phyloP scores from a whole-genome alignment of 2,113 vertebrate genomes.

The Oncorhynchus kisutch region DNA sequence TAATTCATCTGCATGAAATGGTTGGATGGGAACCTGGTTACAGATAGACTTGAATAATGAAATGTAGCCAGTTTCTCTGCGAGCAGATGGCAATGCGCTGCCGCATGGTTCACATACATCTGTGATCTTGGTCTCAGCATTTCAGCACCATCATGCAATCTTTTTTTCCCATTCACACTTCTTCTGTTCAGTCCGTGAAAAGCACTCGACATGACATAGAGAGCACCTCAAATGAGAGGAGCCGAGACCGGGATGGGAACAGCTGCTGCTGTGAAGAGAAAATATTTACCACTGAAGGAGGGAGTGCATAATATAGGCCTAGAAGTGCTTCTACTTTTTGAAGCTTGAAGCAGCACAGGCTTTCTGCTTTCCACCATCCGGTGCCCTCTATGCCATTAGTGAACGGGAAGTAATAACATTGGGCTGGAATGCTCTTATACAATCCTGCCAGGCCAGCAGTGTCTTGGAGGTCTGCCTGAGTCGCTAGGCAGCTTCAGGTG shows the following conservation, averaged over 20 bases:
- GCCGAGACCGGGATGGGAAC: slow-evolving; percentile 21
- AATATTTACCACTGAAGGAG: slow-evolving; percentile 55
- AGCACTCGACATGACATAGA: slow-evolving; percentile 48
- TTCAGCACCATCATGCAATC: slow-evolving; percentile 47
- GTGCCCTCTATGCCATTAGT: slow-evolving; percentile 53
- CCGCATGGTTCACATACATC: slow-evolving; percentile 30
- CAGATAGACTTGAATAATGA: not conserved
- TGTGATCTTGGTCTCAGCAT: slow-evolving; percentile 18
- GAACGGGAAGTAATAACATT: slow-evolving; percentile 51
- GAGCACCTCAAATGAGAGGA: slow-evolving; percentile 31
- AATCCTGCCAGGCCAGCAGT: slow-evolving; percentile 22
- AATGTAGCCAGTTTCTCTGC: not conserved
- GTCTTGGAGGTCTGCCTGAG: slow-evolving; percentile 23
- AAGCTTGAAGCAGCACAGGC: slow-evolving; percentile 34
- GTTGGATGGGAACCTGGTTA: no score
- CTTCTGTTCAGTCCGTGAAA: slow-evolving; percentile 55
- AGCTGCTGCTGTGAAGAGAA: slow-evolving; percentile 33
- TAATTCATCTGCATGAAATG: no score
- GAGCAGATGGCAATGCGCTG: slow-evolving; percentile 13
- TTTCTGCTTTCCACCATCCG: slow-evolving; percentile 31
- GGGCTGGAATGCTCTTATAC: slow-evolving; percentile 58
- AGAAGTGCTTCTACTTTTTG: slow-evolving; percentile 6
- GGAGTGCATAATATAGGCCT: slow-evolving; percentile 25
- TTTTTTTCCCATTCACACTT: slow-evolving; percentile 38
- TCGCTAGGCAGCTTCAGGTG: slow-evolving; percentile 35